Evolutionary conservation across 2,113 vertebrate genomes (phyloP).

Genomic region (Caranx ignobilis): DNA sequence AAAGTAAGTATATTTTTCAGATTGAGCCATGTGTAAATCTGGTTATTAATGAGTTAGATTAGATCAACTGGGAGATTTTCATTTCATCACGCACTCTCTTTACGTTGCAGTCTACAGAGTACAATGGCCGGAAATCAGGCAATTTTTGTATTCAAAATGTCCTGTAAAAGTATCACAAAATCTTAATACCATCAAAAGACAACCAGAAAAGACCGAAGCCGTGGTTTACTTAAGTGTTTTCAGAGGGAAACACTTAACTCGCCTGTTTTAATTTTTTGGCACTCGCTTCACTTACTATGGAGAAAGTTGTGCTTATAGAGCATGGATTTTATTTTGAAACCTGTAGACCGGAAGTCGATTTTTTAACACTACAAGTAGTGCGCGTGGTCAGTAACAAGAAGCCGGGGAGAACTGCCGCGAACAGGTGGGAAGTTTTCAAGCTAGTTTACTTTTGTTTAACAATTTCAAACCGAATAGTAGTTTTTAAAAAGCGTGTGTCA

Average conservation of each 20-base stretch:
- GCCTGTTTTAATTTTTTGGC: not conserved
- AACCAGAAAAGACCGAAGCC: not conserved
- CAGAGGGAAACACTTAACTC: not conserved
- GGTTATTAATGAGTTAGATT: not conserved
- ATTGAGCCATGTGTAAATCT: not conserved
- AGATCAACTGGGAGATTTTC: not conserved
- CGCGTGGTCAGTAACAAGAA: slow-evolving; percentile 9
- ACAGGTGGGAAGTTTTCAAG: slow-evolving; percentile 29
- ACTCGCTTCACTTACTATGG: no score
- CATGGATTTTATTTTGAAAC: slow-evolving; percentile 21
- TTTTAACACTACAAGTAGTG: not conserved
- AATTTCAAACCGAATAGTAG: accelerated
- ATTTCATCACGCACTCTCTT: not conserved
- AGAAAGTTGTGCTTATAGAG: not conserved
- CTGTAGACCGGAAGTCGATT: not conserved
- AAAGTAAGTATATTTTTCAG: not conserved
- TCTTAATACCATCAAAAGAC: not conserved
- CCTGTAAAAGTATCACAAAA: not conserved
- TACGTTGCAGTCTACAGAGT: not conserved
- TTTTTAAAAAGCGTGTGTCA: no score
- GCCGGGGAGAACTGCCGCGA: not conserved
- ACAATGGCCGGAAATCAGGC: not conserved
- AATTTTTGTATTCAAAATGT: not conserved
- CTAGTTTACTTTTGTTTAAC: not conserved
- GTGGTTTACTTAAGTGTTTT: not conserved